Evolutionary conservation across 2,113 vertebrate species (phyloP).

Genomic region (Ceuthmochares aereus): DNA sequence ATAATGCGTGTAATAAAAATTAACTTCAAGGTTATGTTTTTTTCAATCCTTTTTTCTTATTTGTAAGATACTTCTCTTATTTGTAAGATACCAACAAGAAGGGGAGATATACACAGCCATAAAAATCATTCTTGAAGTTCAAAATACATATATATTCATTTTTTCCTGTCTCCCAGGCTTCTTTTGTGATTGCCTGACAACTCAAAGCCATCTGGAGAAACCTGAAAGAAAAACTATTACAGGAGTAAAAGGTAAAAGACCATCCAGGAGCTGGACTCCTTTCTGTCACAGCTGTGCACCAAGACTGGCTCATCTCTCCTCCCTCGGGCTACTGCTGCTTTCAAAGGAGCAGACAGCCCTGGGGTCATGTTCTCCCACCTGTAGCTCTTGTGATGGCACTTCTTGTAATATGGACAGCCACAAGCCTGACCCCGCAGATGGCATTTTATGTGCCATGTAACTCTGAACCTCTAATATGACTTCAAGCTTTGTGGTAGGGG

Average conservation of each 20-base stretch:
- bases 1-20: neutral
- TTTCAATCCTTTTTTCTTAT: neutral
- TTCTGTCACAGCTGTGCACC: too few species aligned
- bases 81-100: neutral
- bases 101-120: neutral
- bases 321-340: neutral
- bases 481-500: neutral
- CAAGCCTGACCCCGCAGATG: rapidly evolving
- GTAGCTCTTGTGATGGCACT: neutral
- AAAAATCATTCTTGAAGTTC: neutral
- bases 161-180: neutral
- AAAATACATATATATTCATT: neutral
- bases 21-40: conserved; percentile 17
- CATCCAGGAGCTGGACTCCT: neutral
- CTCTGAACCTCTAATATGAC: neutral
- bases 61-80: neutral
- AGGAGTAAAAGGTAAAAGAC: neutral
- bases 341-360: neutral
- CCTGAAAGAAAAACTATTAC: neutral
- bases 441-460: rapidly evolving
- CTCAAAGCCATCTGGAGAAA: neutral
- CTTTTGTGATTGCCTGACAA: neutral
- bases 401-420: neutral
- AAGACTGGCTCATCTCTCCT: neutral
- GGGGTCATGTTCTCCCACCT: neutral